phyloP scores from a whole-genome alignment of 2,797 vertebrate species.

The Lutjanus campechanus region DNA sequence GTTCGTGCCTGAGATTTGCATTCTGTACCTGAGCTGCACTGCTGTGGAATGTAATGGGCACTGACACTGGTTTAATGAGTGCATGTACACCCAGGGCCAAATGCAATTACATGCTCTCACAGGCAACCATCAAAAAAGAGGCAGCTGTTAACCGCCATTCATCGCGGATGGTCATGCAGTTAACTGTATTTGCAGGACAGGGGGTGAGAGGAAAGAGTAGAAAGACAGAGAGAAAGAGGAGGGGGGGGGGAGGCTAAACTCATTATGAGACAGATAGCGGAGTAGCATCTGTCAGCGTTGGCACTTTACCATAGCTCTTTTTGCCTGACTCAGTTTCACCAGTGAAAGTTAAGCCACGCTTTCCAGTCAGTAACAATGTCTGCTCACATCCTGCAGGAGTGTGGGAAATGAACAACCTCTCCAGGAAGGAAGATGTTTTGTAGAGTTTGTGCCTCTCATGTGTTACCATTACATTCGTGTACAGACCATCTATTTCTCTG shows the following conservation, averaged over 20 bases:
- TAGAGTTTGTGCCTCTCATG: slow-evolving; percentile 35
- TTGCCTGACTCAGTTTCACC: slow-evolving; percentile 73
- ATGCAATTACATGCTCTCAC: slow-evolving; percentile 82
- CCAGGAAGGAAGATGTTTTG: slow-evolving; percentile 53
- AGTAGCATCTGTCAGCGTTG: slow-evolving; percentile 80
- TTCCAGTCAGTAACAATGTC: slow-evolving; percentile 71
- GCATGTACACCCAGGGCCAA: slow-evolving; percentile 80
- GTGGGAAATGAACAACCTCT: slow-evolving; percentile 65
- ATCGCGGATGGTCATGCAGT: slow-evolving; percentile 70
- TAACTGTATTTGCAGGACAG: slow-evolving; percentile 76
- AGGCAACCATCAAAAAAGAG: slow-evolving; percentile 76
- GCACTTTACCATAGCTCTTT: slow-evolving; percentile 67
- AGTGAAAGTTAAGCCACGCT: slow-evolving; percentile 70
- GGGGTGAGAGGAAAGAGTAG: slow-evolving; percentile 58
- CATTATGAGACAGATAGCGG: slow-evolving; percentile 72
- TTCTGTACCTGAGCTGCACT: slow-evolving; percentile 71
- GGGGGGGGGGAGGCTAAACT: slow-evolving; percentile 61
- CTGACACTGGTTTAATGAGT: slow-evolving; percentile 79
- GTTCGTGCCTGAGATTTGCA: slow-evolving; percentile 57
- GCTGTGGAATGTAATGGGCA: slow-evolving; percentile 80
- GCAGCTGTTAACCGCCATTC: slow-evolving; percentile 76
- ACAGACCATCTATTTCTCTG: not conserved
- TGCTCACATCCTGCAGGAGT: slow-evolving; percentile 71
- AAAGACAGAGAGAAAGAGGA: slow-evolving; percentile 32
- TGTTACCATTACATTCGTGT: not conserved